A percentile compares a stretch with the other conserved stretches of the same genome.
These are phyloP conservation scores for Phalacrocorax carbo DNA, from an alignment of 2,113 vertebrate genomes.

Conservation along the genomic window DNA sequence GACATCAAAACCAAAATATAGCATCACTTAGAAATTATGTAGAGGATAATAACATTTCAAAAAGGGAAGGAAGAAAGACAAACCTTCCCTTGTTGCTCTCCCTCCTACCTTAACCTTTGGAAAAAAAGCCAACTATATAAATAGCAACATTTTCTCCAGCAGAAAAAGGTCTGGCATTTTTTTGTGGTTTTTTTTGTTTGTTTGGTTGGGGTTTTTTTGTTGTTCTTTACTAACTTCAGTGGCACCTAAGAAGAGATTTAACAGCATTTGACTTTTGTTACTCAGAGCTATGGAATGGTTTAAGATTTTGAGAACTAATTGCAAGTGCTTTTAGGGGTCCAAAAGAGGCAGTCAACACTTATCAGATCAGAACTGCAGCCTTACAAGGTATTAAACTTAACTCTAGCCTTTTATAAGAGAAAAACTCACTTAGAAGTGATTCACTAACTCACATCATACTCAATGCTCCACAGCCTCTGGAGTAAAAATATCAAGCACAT, in stretches of 20 bases:
- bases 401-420: background rate
- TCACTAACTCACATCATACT: background rate
- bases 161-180: background rate
- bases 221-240: background rate
- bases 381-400: background rate
- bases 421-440: background rate
- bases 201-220: too few species aligned
- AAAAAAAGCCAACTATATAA: background rate
- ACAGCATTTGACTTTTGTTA: constrained; percentile 19
- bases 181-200: too few species aligned
- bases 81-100: background rate
- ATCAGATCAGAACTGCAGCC: background rate
- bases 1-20: background rate
- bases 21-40: background rate
- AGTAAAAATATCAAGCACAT: background rate
- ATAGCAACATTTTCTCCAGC: constrained; percentile 6
- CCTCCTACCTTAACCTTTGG: constrained; percentile 1
- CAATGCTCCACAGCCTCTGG: background rate
- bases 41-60: background rate
- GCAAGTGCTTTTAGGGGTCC: background rate
- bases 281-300: background rate
- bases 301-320: background rate
- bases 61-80: background rate
- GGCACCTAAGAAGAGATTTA: background rate
- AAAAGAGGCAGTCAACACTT: background rate